Conservation (phyloP, 2,888 invertebrate genomes). For the Trissolcus brochymenae region DNA sequence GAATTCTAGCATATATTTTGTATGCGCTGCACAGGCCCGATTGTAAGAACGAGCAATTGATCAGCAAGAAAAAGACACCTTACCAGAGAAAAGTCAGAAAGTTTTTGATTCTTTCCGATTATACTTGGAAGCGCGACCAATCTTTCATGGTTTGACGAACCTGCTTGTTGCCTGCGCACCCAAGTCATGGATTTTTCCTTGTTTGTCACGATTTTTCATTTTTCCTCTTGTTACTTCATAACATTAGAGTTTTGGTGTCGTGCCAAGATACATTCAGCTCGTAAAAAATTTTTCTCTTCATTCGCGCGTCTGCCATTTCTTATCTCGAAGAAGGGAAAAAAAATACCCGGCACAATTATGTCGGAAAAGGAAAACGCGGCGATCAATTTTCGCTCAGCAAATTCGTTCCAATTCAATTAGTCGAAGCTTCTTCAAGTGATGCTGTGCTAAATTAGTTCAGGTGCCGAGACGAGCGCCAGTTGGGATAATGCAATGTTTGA, state of each 20-base stretch:
- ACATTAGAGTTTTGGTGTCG: slow-evolving; percentile 68
- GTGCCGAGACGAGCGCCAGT: slow-evolving; percentile 6
- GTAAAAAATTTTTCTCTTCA: too few relatives aligned
- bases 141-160: slow-evolving; percentile 12
- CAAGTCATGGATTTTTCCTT: slow-evolving; percentile 49
- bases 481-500: slow-evolving; percentile 12
- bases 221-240: slow-evolving; percentile 65
- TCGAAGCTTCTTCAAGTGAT: slow-evolving; percentile 4
- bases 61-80: slow-evolving; percentile 17
- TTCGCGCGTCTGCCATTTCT: too few relatives aligned
- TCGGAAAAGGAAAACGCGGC: not conserved
- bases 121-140: slow-evolving; percentile 9
- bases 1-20: slow-evolving; percentile 32
- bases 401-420: slow-evolving; percentile 19
- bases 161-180: too few relatives aligned
- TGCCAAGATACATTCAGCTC: slow-evolving; percentile 68
- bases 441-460: slow-evolving; percentile 8
- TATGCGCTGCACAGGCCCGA: slow-evolving; percentile 19
- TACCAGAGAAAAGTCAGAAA: slow-evolving; percentile 8
- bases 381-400: slow-evolving; percentile 11
- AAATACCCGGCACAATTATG: slow-evolving; percentile 1
- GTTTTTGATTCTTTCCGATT: slow-evolving; percentile 7
- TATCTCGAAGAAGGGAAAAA: too few relatives aligned
- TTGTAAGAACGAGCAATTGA: slow-evolving; percentile 18
- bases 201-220: slow-evolving; percentile 54